Evolutionary conservation across 1,140 invertebrate species (phyloP).

Genomic region (Nebria ingens): DNA sequence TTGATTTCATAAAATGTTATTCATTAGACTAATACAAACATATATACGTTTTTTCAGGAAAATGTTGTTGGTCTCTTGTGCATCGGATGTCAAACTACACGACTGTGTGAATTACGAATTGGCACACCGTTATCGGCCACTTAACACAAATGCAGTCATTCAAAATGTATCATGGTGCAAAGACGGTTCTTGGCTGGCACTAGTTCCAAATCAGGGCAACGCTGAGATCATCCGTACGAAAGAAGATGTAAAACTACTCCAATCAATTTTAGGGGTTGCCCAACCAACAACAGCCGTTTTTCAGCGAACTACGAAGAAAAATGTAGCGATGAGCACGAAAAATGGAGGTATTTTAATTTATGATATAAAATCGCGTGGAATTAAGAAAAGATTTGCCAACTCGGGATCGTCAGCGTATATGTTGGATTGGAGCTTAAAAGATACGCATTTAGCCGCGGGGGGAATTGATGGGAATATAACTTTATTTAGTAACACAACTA

Average conservation of each 20-base stretch:
- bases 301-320: slow-evolving; percentile 27
- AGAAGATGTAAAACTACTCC: slow-evolving; percentile 25
- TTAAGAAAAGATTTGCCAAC: slow-evolving; percentile 24
- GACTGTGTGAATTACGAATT: slow-evolving; percentile 6
- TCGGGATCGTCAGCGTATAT: slow-evolving; percentile 20
- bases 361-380: slow-evolving; percentile 26
- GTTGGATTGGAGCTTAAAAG: slow-evolving; percentile 26
- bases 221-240: slow-evolving; percentile 28
- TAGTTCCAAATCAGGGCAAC: slow-evolving; percentile 25
- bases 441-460: slow-evolving; percentile 27
- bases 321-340: slow-evolving; percentile 28
- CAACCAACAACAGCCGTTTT: slow-evolving; percentile 30
- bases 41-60: too few species aligned
- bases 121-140: slow-evolving; percentile 12
- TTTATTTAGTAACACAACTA: slow-evolving; percentile 24
- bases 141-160: background rate
- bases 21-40: too few species aligned
- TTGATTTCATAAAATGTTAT: too few species aligned
- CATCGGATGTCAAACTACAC: slow-evolving; percentile 5
- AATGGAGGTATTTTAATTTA: slow-evolving; percentile 28
- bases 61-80: slow-evolving; percentile 1
- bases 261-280: slow-evolving; percentile 24
- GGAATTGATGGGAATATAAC: slow-evolving; percentile 27
- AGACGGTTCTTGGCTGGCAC: slow-evolving; percentile 29
- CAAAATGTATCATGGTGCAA: slow-evolving; percentile 26